phyloP scores from a whole-genome alignment of 2,888 invertebrate genomes.

The Agrotis puta region DNA sequence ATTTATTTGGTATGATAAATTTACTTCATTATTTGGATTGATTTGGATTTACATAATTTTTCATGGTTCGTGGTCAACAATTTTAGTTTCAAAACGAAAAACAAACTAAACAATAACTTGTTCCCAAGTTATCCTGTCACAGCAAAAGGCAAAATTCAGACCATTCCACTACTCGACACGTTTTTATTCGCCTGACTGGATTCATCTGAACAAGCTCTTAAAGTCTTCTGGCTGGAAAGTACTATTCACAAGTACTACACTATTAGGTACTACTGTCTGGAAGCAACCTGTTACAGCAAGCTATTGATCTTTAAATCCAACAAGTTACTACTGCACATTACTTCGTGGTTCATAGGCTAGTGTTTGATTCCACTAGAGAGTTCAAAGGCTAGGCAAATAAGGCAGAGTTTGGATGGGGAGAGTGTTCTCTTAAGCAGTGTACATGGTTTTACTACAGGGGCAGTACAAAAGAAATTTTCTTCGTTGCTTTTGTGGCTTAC shows the following conservation, averaged over 20 bases:
- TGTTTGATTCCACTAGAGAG: conserved; percentile 32
- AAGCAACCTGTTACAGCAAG: conserved; percentile 35
- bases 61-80: too few species aligned
- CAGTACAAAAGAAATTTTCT: not conserved
- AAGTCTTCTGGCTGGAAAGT: not conserved
- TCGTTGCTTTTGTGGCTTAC: too few species aligned
- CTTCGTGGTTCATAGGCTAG: conserved; percentile 17
- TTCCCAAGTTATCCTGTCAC: not conserved
- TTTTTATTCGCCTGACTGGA: conserved; percentile 2
- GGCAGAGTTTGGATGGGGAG: not conserved
- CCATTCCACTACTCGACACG: not conserved
- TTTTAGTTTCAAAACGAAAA: too few species aligned
- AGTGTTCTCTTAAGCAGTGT: not conserved
- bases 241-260: conserved; percentile 6
- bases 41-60: too few species aligned
- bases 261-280: not conserved
- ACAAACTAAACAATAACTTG: not conserved
- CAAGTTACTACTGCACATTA: conserved; percentile 26
- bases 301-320: conserved; percentile 25
- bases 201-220: conserved; percentile 23
- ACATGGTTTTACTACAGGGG: not conserved
- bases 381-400: conserved; percentile 20
- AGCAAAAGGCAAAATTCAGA: conserved; percentile 2
- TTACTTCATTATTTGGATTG: too few species aligned
- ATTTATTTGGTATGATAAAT: too few species aligned